A percentile compares a stretch with the other conserved stretches of the same genome.
Evolutionary conservation across 2,888 invertebrate species (phyloP).

Genomic region (Choristoneura rosaceana): DNA sequence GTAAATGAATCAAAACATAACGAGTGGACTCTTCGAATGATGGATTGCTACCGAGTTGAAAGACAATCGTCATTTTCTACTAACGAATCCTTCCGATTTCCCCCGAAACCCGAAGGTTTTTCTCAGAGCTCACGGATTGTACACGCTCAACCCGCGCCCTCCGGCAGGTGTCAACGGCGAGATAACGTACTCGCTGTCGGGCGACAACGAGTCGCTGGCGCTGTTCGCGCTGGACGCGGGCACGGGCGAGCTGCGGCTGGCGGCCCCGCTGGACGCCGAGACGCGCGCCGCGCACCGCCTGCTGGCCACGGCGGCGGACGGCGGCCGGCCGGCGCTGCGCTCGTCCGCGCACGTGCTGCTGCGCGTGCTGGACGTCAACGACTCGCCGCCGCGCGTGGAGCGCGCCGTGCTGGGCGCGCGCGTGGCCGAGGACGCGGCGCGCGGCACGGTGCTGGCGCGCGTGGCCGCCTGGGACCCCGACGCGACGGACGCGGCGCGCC

Average conservation of each 20-base stretch:
- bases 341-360: slow-evolving; percentile 88
- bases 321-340: slow-evolving; percentile 92
- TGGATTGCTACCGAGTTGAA: too few relatives aligned
- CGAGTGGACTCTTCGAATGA: too few relatives aligned
- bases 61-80: too few relatives aligned
- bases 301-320: slow-evolving; percentile 92
- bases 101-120: too few relatives aligned
- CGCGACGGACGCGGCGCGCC: slow-evolving; percentile 89
- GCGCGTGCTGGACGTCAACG: slow-evolving; percentile 94
- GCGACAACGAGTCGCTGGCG: slow-evolving; percentile 78
- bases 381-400: slow-evolving; percentile 95
- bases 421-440: slow-evolving; percentile 92
- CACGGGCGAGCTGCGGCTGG: slow-evolving; percentile 91
- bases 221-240: slow-evolving; percentile 91
- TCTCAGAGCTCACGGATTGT: too few relatives aligned
- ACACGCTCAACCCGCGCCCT: neutral
- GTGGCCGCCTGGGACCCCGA: slow-evolving; percentile 96
- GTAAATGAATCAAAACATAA: too few relatives aligned
- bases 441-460: slow-evolving; percentile 95
- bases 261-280: slow-evolving; percentile 93
- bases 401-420: slow-evolving; percentile 91
- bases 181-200: slow-evolving; percentile 89
- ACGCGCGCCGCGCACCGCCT: slow-evolving; percentile 89
- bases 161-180: slow-evolving; percentile 86
- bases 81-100: too few relatives aligned